A percentile compares a stretch with the other conserved stretches of the same genome.
Evolutionary conservation across 1,140 invertebrate species (phyloP).

Genomic region (Artemia franciscana): DNA sequence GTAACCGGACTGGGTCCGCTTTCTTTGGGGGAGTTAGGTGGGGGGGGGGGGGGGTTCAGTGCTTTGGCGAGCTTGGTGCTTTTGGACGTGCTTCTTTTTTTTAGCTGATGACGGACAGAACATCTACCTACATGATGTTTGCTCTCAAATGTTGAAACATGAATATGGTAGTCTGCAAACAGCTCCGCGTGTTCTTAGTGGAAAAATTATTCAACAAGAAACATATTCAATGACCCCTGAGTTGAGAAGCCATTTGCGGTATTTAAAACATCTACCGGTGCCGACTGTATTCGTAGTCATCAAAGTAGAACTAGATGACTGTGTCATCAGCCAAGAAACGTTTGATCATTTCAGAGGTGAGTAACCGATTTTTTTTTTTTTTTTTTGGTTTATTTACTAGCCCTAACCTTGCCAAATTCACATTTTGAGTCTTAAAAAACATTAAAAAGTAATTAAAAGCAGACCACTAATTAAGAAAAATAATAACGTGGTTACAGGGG

Average conservation of each 20-base stretch:
- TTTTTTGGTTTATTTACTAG: background rate
- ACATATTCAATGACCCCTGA: too few relatives aligned
- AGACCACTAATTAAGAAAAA: background rate
- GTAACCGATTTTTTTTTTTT: conserved; percentile 21
- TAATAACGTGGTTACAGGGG: background rate
- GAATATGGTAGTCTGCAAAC: too few relatives aligned
- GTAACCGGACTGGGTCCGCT: too few relatives aligned
- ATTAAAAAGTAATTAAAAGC: background rate
- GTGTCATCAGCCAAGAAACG: too few relatives aligned
- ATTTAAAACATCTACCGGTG: conserved; percentile 64
- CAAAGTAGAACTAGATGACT: conserved; percentile 63
- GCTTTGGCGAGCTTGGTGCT: too few relatives aligned
- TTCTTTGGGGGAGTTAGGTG: too few relatives aligned
- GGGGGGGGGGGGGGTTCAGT: too few relatives aligned
- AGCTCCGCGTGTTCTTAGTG: too few relatives aligned
- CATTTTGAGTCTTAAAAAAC: conserved; percentile 8
- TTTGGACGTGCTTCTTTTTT: conserved; percentile 19
- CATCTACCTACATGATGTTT: conserved; percentile 71
- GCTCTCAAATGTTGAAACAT: conserved; percentile 63
- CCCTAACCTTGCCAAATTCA: conserved; percentile 8
- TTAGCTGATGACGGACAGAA: conserved; percentile 66
- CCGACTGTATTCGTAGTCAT: conserved; percentile 71
- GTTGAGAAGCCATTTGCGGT: conserved; percentile 53
- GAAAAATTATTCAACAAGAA: too few relatives aligned
- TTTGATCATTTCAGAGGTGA: too few relatives aligned